Evolutionary conservation across 2,888 invertebrate genomes (phyloP).

Genomic region (Plebejus argus): DNA sequence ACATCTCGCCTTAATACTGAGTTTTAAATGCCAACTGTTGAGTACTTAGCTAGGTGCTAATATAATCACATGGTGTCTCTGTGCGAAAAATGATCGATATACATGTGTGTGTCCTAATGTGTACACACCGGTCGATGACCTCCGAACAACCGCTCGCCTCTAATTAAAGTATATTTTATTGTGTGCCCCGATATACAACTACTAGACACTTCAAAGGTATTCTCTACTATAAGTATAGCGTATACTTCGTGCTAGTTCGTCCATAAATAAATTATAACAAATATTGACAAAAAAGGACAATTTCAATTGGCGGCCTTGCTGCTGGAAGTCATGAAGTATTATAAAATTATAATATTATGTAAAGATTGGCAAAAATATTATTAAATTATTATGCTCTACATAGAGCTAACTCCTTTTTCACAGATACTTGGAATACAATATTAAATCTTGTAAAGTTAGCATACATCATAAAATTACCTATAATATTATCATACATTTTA

Average conservation of each 20-base stretch:
- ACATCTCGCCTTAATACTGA: neutral
- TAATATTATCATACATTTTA: too few species aligned
- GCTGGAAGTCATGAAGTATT: too few species aligned
- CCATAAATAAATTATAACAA: too few species aligned
- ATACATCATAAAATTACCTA: too few species aligned
- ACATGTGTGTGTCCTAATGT: conserved; percentile 48
- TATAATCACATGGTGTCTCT: conserved; percentile 40
- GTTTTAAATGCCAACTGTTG: neutral
- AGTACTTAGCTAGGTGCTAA: neutral
- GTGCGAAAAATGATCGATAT: conserved; percentile 52
- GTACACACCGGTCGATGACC: conserved; percentile 51
- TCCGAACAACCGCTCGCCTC: conserved; percentile 53
- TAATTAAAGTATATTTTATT: conserved; percentile 80
- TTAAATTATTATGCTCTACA: neutral
- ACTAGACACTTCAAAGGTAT: conserved; percentile 12
- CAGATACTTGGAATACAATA: too few species aligned
- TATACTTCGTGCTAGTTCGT: too few species aligned
- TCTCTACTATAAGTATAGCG: neutral
- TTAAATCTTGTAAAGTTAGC: neutral
- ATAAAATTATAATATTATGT: neutral
- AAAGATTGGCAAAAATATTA: too few species aligned
- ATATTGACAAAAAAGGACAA: too few species aligned
- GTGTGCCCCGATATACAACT: conserved; percentile 64
- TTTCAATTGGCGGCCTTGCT: too few species aligned
- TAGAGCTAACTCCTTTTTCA: neutral